Conservation (phyloP, 2,888 invertebrate genomes). For the Linyphia triangularis region DNA sequence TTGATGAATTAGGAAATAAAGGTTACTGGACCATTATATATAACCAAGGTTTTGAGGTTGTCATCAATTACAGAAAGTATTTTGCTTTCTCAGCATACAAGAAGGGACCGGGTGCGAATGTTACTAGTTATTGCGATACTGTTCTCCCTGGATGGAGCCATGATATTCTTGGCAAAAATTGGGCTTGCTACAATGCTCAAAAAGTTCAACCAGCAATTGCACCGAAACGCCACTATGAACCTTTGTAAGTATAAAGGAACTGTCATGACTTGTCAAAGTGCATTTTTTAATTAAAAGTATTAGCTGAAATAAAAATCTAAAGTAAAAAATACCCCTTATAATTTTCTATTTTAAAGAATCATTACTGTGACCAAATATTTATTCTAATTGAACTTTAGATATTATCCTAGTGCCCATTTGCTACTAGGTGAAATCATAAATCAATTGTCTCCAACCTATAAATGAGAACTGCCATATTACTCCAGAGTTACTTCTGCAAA, state of each 20-base stretch:
- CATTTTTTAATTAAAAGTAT: background rate
- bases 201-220: constrained; percentile 69
- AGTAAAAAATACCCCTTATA: too few species aligned
- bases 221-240: constrained; percentile 58
- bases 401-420: too few species aligned
- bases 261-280: too few species aligned
- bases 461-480: too few species aligned
- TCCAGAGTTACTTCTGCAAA: too few species aligned
- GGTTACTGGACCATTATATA: constrained; percentile 82
- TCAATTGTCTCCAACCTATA: too few species aligned
- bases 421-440: too few species aligned
- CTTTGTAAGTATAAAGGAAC: constrained; percentile 26
- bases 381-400: too few species aligned
- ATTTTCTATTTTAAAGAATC: too few species aligned
- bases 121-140: constrained; percentile 80
- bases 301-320: too few species aligned
- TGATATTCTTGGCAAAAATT: constrained; percentile 80
- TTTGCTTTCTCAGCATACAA: constrained; percentile 81
- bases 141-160: constrained; percentile 81
- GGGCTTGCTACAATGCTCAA: constrained; percentile 81
- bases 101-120: constrained; percentile 76
- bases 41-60: constrained; percentile 82
- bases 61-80: constrained; percentile 80
- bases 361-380: too few species aligned
- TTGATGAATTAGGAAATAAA: constrained; percentile 81